Conservation (phyloP, 2,888 invertebrate genomes). For the Rotaria macrura region DNA sequence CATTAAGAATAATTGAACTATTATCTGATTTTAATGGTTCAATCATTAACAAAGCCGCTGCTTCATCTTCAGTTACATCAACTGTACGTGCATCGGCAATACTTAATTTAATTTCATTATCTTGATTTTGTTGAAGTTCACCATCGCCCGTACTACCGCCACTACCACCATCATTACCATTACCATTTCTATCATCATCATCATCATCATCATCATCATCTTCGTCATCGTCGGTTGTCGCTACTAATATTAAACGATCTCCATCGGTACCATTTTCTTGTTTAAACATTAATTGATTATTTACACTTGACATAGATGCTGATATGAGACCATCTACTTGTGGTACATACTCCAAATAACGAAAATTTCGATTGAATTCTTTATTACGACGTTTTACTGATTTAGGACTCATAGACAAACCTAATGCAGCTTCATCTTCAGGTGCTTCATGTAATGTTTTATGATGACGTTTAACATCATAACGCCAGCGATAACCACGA, state of each 20-base stretch:
- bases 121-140: not conserved
- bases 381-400: not conserved
- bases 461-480: constrained; percentile 20
- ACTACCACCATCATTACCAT: no score
- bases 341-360: not conserved
- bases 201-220: no score
- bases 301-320: constrained; percentile 15
- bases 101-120: constrained; percentile 12
- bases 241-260: not conserved
- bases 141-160: not conserved
- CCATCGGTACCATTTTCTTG: not conserved
- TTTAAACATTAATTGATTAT: not conserved
- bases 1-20: not conserved
- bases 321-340: not conserved
- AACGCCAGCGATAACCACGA: constrained; percentile 15
- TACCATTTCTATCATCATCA: no score
- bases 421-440: not conserved
- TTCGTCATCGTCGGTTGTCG: not conserved
- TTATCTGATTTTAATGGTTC: not conserved
- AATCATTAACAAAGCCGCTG: not conserved
- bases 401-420: not conserved
- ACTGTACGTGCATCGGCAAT: not conserved
- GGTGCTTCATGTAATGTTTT: not conserved
- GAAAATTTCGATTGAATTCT: not conserved
- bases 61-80: not conserved